Conservation (phyloP, 2,888 invertebrate species). For the Hedychridium roseum region DNA sequence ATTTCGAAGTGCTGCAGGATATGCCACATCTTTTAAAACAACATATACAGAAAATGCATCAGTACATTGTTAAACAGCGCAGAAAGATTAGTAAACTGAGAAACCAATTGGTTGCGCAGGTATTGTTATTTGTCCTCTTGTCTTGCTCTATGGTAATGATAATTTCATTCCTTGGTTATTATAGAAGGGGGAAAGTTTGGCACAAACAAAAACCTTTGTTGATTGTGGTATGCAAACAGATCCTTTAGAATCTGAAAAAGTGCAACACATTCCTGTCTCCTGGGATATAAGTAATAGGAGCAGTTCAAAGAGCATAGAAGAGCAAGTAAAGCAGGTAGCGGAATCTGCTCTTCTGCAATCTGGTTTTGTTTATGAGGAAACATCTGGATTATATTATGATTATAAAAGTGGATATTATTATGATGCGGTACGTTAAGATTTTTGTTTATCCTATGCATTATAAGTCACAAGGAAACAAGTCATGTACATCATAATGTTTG, state of each 20-base stretch:
- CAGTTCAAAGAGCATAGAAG: conserved; percentile 67
- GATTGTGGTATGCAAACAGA: conserved; percentile 51
- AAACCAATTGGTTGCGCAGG: conserved; percentile 63
- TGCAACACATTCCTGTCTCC: too few species aligned
- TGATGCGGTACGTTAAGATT: conserved; percentile 74
- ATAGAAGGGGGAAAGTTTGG: conserved; percentile 40
- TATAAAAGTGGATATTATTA: conserved; percentile 90
- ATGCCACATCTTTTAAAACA: conserved; percentile 70
- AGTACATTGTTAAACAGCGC: conserved; percentile 68
- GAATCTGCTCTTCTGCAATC: conserved; percentile 74
- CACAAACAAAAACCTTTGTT: conserved; percentile 44
- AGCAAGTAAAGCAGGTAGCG: conserved; percentile 81
- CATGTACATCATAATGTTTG: too few species aligned
- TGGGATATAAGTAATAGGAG: conserved; percentile 41
- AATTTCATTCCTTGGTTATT: conserved; percentile 14
- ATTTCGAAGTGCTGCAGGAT: conserved; percentile 63
- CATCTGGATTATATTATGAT: conserved; percentile 88
- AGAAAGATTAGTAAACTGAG: conserved; percentile 69
- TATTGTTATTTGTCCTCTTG: conserved; percentile 6
- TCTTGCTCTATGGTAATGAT: background rate
- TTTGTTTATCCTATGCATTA: conserved; percentile 3
- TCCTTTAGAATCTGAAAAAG: conserved; percentile 34
- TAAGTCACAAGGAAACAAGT: too few species aligned
- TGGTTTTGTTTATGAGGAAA: conserved; percentile 87
- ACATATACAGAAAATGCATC: conserved; percentile 70